Percentiles rank a stretch among this genome's conserved stretches.
These are phyloP conservation scores for Leptopterna dolabrata DNA, from an alignment of 2,888 invertebrate genomes.

Conservation along the genomic window DNA sequence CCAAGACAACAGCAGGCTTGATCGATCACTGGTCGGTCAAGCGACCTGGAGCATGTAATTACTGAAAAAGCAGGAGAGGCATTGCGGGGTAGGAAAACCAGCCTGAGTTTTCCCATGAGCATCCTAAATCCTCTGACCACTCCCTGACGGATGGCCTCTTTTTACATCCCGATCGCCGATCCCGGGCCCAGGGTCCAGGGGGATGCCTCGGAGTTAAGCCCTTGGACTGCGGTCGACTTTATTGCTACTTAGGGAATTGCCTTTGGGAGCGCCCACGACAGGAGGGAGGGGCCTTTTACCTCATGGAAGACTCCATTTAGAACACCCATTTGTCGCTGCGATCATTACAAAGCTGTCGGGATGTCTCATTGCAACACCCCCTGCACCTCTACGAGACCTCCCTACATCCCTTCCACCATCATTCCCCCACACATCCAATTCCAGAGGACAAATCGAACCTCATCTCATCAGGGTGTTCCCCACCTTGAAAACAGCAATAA, in stretches of 20 bases:
- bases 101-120: slow-evolving; percentile 40
- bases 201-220: neutral
- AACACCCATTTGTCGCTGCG: slow-evolving; percentile 45
- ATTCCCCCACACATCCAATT: neutral
- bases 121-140: slow-evolving; percentile 54
- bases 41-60: slow-evolving; percentile 55
- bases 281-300: slow-evolving; percentile 8
- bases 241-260: slow-evolving; percentile 57
- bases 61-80: slow-evolving; percentile 40
- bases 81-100: neutral
- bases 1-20: slow-evolving; percentile 32
- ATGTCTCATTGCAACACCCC: slow-evolving; percentile 33
- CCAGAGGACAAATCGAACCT: slow-evolving; percentile 30
- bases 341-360: slow-evolving; percentile 53
- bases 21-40: slow-evolving; percentile 54
- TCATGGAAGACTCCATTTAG: slow-evolving; percentile 53
- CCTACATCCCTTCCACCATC: neutral
- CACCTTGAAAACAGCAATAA: slow-evolving; percentile 12
- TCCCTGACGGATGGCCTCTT: slow-evolving; percentile 54
- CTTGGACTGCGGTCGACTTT: slow-evolving; percentile 39
- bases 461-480: slow-evolving; percentile 38
- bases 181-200: neutral
- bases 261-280: slow-evolving; percentile 28
- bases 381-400: neutral
- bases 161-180: slow-evolving; percentile 53